Evolutionary conservation across 2,888 invertebrate species (phyloP), one percentile per base, ranked within the genome.

Genomic region (Amphimallon solstitiale): DNA sequence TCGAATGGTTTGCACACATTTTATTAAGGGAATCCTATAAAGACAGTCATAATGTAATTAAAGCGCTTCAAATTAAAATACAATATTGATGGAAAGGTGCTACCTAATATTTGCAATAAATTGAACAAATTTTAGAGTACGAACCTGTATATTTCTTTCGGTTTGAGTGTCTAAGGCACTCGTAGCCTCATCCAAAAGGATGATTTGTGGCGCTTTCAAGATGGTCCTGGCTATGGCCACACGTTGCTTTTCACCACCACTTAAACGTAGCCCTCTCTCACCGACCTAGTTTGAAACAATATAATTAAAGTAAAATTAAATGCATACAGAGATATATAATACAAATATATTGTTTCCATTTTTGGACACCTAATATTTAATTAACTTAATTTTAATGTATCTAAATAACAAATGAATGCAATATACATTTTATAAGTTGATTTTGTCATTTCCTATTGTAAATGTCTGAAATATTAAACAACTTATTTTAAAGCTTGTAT

Each of bases 171-270:
- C 98, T 35, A 98, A 84, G 0, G 98, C 97, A 61, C 96, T 97
- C 0, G 95, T 95, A 1, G 95, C 98, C 84, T 98, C 98, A 80
- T 98, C 98, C 6, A 98, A 83, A 2, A 98, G 84, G 7, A 98
- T 93, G 68, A 98, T 91, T 37, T 89, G 87, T 0, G 98, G 98
- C 2, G 94, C 88, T 81, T 98, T 98, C 19, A 99, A 86, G 19
- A 99, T 86, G 0, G 98, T 98, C 69, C 98, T 85, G 0, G 98
- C 98, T 70, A 98, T 98, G 0, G 98, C 98, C 65, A 98, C 95
- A 71, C 98, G 86, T 81, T 99, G 98, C 78, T 99, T 98, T 80
- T 98, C 98, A 1, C 98, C 98, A 1, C 98, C 98, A 79, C 97
- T 97, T 67, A 98, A 84, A 70, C 97, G 90, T 65, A 98, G 83